Evolutionary conservation across 2,113 vertebrate genomes (phyloP), one percentile per base, ranked within the genome.

Genomic region (Nyctibius bracteatus): DNA sequence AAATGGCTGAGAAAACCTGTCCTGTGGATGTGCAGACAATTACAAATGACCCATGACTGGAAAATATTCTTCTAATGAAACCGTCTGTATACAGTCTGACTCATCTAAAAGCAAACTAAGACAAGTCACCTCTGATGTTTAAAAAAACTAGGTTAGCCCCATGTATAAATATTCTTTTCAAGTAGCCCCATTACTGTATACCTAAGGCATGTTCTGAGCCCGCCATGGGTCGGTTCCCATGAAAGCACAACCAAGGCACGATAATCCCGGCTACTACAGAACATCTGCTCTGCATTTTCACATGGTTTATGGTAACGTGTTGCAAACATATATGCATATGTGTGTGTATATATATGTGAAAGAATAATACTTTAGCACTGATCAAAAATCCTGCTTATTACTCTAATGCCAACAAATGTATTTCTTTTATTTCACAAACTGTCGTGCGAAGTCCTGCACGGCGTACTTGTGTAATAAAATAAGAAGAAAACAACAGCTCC

Each of bases 211-310:
- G 92, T 86, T 85, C 72, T 87, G 94, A 95, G 93, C 93, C 90
- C 21, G 23, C 37, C 30, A 49, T 24, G 67, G 94, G 92, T 86
- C 5, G 1, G 79, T 94, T 95, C 95, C 94, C 92, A 78, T 72
- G 86, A 90, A 94, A 95, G 68, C 81, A 52, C 58, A 80, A 77
- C 43, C 70, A 16, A 74, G 89, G 95, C 89, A 92, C 5, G 4
- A 51, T 51, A 96, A 96, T 95, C 91, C 90, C 14, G 8, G 25
- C 90, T 59, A 43, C 85, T 3, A 23, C 57, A 33, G 67, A 75
- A 93, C 96, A 96, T 97, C 96, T 98, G 97, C 86, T 97, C 89
- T 49, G 6, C 1, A 58, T 94, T 96, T 96, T 33, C 94, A 86
- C n/a, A 4, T 73, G 88, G 96, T 96, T 97, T 95, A 95, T 90